Percentiles rank a stretch among this genome's conserved stretches.
Conservation (phyloP, 2,113 vertebrate species). For the Pterocles orientalis region DNA sequence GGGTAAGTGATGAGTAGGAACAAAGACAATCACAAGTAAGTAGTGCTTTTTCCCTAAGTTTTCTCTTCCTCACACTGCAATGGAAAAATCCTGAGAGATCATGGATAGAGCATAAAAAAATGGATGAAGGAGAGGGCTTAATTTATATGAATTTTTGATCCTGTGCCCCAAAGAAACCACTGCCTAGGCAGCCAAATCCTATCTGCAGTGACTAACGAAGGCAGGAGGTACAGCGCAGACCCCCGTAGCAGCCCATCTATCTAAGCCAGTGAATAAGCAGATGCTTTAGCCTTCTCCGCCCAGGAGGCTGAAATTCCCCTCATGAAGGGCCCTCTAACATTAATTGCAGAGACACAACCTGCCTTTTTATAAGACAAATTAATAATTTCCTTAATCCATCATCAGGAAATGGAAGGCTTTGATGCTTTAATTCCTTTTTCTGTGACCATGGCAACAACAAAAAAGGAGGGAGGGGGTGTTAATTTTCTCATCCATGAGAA, state of each 20-base stretch:
- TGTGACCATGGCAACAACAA: slow-evolving; percentile 71
- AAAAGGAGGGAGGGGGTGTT: background rate
- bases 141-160: slow-evolving; percentile 58
- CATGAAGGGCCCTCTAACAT: slow-evolving; percentile 50
- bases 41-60: background rate
- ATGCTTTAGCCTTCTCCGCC: slow-evolving; percentile 23
- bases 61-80: background rate
- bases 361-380: slow-evolving; percentile 60
- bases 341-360: slow-evolving; percentile 52
- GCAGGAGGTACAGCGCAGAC: slow-evolving; percentile 7
- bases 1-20: background rate
- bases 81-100: background rate
- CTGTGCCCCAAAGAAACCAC: slow-evolving; percentile 57
- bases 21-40: background rate
- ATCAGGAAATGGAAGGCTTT: slow-evolving; percentile 58
- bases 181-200: slow-evolving; percentile 31
- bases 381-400: slow-evolving; percentile 67
- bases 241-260: background rate
- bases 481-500: slow-evolving; percentile 59
- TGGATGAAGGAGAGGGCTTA: slow-evolving; percentile 13
- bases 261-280: slow-evolving; percentile 35
- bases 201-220: slow-evolving; percentile 44
- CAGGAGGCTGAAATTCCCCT: slow-evolving; percentile 64
- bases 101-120: background rate
- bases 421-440: slow-evolving; percentile 66